Evolutionary conservation across 2,888 invertebrate species (phyloP), one percentile per base, ranked within the genome.

Genomic region (Tethea ocularis): DNA sequence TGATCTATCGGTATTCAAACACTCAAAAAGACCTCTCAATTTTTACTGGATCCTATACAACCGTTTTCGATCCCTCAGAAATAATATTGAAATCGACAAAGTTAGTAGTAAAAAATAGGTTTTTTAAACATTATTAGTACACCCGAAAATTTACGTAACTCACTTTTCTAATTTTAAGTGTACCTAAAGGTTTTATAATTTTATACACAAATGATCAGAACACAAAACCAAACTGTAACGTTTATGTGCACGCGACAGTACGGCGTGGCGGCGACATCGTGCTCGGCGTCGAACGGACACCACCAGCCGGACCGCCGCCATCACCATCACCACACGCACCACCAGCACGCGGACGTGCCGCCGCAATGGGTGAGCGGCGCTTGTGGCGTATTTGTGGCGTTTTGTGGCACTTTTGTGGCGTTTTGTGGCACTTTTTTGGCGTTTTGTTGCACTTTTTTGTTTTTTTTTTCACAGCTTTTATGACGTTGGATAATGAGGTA

Each of bases 231-330:
- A 54, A 20, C 20, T 23, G 54, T 54, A 54, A 6, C 52, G n/a
- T 52, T 52, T 24, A 26, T 53, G 33, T 54, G 54, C 54, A 54
- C 54, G 54, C 54, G 54, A 66, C 83, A 92, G 92, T 93, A 93
- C 84, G 93, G 93, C 77, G 92, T 92, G 85, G 92, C 93, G 86
- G 92, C 92, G 82, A 92, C 92, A 69, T 92, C 91, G 78, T 92
- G 93, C 80, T 88, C 91, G 62, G 91, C 91, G 57, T 79, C 88
- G 68, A 89, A 91, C 86, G 91, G 91, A 57, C 92, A 92, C 84
- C 93, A 91, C 78, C 90, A 89, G 80, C 83, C 86, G 29, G 90
- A 90, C 82, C 71, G 91, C 54, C 80, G 91, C 57, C 90, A 89
- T 66, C 87, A 86, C 61, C 87, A 86, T 66, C 88, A 83, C 60